Base-by-base conservation (phyloP, 2,888 invertebrate species). In the Drosophila tanythrix region DNA sequence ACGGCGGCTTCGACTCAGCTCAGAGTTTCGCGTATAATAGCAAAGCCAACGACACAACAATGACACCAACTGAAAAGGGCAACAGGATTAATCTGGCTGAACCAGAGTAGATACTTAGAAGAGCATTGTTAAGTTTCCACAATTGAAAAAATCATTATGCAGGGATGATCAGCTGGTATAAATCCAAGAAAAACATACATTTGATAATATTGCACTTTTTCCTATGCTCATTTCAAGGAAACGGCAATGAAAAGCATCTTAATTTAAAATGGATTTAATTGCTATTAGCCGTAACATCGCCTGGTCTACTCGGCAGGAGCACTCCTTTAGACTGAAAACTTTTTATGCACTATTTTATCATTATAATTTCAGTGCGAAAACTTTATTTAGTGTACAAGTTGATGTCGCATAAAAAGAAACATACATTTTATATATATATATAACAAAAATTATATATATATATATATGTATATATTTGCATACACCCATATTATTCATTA, bases 341-440 rank as follows among this genome's bases (percentile, higher is more conserved):
- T 76, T 76, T 70, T 36, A 50, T 69, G 55, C 38, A 59, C 67
- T 50, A 60, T 72, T 75, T 76, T 76, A 83, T 81, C 86, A 78
- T 73, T 70, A 88, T 75, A 72, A 75, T 73, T 83, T 59, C 63
- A 78, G 75, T 72, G 75, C 55, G 56, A 85, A 74, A 88, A 83
- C 50, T 62, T 56, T 62, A 40, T 56, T 65, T 50, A 66, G 65
- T 73, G 51, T 67, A 29, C 55, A 64, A 48, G 27, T 50, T 58
- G 43, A 61, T 69, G 69, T 43, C 48, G 50, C 40, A 43, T 52
- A 35, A 48, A 58, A 48, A 35, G 53, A 69, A 21, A 48, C 38
- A 36, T 31, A 48, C 38, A 60, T 25, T 25, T 15, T 0, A 43
- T 11, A 46, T 46, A 40, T n/a, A n/a, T 5, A 29, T 35, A 43